Conservation (phyloP, 2,888 invertebrate genomes). For the Lysandra coridon region DNA sequence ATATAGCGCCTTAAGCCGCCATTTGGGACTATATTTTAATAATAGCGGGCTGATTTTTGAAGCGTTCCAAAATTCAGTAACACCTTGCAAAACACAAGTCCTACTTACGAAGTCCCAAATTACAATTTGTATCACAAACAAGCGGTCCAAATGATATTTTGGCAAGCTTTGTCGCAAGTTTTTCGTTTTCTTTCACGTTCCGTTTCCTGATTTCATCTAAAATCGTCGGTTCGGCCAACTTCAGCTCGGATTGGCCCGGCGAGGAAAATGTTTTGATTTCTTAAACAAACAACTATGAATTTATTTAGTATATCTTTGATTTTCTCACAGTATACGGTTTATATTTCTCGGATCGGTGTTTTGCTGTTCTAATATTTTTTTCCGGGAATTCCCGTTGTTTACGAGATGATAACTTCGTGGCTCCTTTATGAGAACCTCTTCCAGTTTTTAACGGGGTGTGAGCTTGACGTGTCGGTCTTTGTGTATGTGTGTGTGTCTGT, state of each 20-base stretch:
- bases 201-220: slow-evolving; percentile 34
- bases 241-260: slow-evolving; percentile 22
- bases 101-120: not conserved
- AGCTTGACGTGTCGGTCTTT: too few relatives aligned
- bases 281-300: slow-evolving; percentile 30
- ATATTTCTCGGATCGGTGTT: slow-evolving; percentile 7
- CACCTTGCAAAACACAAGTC: slow-evolving; percentile 10
- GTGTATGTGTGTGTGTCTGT: too few relatives aligned
- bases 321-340: slow-evolving; percentile 19
- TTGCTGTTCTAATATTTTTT: not conserved
- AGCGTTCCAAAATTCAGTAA: not conserved
- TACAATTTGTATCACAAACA: slow-evolving; percentile 28
- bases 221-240: slow-evolving; percentile 32
- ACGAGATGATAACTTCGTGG: too few relatives aligned
- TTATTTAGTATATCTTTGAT: slow-evolving; percentile 30
- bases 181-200: slow-evolving; percentile 35
- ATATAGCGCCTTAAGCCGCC: too few relatives aligned
- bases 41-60: not conserved
- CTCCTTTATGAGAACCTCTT: not conserved
- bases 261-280: slow-evolving; percentile 32
- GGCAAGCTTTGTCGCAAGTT: slow-evolving; percentile 32
- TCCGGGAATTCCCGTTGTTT: not conserved
- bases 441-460: not conserved
- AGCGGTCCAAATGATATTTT: slow-evolving; percentile 33
- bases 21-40: not conserved